These are phyloP conservation scores for Exaiptasia diaphana DNA, from an alignment of 64 coral and sea anemone species.

Conservation along the genomic window DNA sequence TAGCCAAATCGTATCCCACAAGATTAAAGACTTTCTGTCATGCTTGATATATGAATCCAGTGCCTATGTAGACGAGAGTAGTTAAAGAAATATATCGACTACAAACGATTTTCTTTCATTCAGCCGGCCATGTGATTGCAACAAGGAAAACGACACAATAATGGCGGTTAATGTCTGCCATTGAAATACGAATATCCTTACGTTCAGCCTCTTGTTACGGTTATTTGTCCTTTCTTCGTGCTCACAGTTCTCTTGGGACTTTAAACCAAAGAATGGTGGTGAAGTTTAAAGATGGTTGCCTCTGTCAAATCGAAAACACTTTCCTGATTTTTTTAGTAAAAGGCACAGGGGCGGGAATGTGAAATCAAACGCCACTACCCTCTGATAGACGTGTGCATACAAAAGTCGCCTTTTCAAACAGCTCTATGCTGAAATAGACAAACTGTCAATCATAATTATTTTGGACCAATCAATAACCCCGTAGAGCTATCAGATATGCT, in stretches of 20 bases:
- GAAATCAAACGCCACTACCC: conserved; percentile 82
- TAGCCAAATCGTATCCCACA: not conserved
- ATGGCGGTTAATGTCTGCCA: conserved; percentile 55
- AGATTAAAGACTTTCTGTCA: conserved; percentile 1
- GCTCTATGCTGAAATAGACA: conserved; percentile 60
- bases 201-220: not conserved
- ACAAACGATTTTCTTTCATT: conserved; percentile 53
- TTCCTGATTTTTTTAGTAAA: conserved; percentile 65
- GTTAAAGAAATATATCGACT: conserved; percentile 26
- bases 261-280: conserved; percentile 3
- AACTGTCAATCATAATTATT: conserved; percentile 57
- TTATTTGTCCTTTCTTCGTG: not conserved
- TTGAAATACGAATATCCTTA: conserved; percentile 37
- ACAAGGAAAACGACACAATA: conserved; percentile 63
- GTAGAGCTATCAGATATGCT: conserved; percentile 39
- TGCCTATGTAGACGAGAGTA: not conserved
- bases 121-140: conserved; percentile 71
- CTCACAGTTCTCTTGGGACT: conserved; percentile 38
- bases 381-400: conserved; percentile 77
- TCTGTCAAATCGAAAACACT: conserved; percentile 54
- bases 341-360: conserved; percentile 73
- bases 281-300: conserved; percentile 39
- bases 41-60: not conserved
- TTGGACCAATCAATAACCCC: conserved; percentile 47
- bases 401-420: conserved; percentile 67